Evolutionary conservation across 1,140 invertebrate species (phyloP).

Genomic region (Harpegnathos saltator): DNA sequence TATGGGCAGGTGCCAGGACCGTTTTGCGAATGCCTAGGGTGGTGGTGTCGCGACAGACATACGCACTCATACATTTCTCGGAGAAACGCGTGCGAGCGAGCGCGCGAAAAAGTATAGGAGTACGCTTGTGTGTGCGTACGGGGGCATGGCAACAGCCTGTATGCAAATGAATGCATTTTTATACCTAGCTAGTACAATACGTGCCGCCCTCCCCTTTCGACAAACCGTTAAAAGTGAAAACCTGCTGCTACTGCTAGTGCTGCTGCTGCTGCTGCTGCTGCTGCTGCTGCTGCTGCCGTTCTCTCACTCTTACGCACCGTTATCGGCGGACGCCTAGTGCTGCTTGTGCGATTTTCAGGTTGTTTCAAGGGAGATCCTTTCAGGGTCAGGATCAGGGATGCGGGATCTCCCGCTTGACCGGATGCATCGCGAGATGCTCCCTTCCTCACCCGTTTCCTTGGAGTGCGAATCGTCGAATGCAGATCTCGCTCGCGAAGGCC

Average conservation of each 20-base stretch:
- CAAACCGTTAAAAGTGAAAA: constrained; percentile 85
- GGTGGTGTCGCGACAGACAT: constrained; percentile 45
- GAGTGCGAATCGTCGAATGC: not conserved
- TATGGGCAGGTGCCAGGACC: constrained; percentile 83
- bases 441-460: not conserved
- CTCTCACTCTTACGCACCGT: constrained; percentile 13
- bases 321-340: constrained; percentile 19
- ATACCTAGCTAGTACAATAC: constrained; percentile 78
- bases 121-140: constrained; percentile 72
- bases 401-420: not conserved
- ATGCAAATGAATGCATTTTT: constrained; percentile 85
- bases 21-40: constrained; percentile 63
- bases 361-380: constrained; percentile 29
- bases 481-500: not conserved
- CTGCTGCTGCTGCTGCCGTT: constrained; percentile 23
- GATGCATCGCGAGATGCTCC: not conserved
- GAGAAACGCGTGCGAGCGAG: constrained; percentile 47
- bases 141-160: constrained; percentile 79
- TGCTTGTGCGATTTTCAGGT: constrained; percentile 71
- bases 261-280: constrained; percentile 28
- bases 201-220: constrained; percentile 48
- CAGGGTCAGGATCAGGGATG: constrained; percentile 15
- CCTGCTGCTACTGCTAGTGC: constrained; percentile 76
- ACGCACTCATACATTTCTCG: constrained; percentile 13
- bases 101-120: constrained; percentile 67